phyloP scores from a whole-genome alignment of 1,140 invertebrate species.

The Acromyrmex echinatior region DNA sequence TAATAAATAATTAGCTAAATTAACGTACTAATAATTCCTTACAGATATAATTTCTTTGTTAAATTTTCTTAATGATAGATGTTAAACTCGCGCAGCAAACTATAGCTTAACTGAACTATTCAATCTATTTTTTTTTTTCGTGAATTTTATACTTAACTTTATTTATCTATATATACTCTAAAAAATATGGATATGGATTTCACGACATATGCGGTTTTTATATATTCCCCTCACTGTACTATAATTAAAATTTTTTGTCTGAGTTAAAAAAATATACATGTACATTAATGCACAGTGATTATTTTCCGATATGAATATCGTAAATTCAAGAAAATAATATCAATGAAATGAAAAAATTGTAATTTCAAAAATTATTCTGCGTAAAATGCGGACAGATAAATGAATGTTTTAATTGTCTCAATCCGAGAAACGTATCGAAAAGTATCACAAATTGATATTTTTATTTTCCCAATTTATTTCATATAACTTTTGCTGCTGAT shows the following conservation, averaged over 20 bases:
- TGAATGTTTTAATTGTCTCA: not conserved
- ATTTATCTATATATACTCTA: too few relatives aligned
- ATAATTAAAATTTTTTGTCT: too few relatives aligned
- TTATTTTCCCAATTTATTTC: not conserved
- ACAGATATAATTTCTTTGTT: too few relatives aligned
- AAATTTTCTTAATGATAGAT: too few relatives aligned
- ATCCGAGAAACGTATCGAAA: not conserved
- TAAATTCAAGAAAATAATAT: not conserved
- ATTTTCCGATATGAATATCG: not conserved
- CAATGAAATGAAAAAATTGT: not conserved
- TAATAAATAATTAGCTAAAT: too few relatives aligned
- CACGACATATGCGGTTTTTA: too few relatives aligned
- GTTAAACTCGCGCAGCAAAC: too few relatives aligned
- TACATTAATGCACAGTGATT: not conserved
- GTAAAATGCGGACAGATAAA: not conserved
- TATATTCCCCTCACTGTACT: too few relatives aligned
- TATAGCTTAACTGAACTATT: too few relatives aligned
- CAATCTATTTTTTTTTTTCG: too few relatives aligned
- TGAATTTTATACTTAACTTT: not conserved
- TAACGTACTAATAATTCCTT: too few relatives aligned
- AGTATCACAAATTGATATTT: not conserved
- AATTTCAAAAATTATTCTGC: constrained; percentile 2
- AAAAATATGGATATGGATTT: too few relatives aligned
- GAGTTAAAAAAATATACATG: not conserved
- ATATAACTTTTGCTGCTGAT: not conserved